Evolutionary conservation across 2,113 vertebrate genomes (phyloP).

Genomic region (Hirundichthys speculiger): DNA sequence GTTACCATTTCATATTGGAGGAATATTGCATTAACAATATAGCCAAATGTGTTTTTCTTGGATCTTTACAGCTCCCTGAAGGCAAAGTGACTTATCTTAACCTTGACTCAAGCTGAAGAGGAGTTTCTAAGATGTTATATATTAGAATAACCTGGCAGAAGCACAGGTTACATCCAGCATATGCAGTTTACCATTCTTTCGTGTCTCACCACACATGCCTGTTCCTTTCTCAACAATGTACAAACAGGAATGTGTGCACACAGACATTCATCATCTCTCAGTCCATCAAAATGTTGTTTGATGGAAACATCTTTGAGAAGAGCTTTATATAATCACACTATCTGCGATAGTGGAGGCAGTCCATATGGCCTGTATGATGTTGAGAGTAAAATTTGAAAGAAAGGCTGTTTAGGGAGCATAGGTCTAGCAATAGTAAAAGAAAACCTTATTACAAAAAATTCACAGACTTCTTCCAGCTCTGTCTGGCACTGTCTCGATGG

Average conservation of each 20-base stretch:
- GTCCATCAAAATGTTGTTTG: slow-evolving; percentile 25
- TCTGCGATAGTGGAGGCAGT: background rate
- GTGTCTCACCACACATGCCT: slow-evolving; percentile 22
- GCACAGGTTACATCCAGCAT: slow-evolving; percentile 18
- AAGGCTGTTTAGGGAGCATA: background rate
- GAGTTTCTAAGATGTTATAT: slow-evolving; percentile 10
- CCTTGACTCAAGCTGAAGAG: slow-evolving; percentile 2
- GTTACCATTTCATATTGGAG: too few species aligned
- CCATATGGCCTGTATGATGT: background rate
- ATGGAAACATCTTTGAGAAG: background rate
- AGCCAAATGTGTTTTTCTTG: too few species aligned
- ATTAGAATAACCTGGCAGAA: slow-evolving; percentile 33
- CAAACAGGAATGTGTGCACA: background rate
- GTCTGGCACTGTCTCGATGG: background rate
- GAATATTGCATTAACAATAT: too few species aligned
- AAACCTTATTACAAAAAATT: background rate
- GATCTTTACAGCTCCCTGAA: background rate
- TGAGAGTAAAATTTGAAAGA: background rate
- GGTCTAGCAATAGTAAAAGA: slow-evolving; percentile 18
- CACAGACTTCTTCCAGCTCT: background rate
- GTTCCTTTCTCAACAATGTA: slow-evolving; percentile 26
- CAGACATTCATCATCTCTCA: slow-evolving; percentile 1
- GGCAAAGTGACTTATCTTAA: slow-evolving; percentile 1
- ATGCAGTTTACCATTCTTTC: slow-evolving; percentile 62
- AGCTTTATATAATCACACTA: slow-evolving; percentile 10